A percentile compares a stretch with the other conserved stretches of the same genome.
Evolutionary conservation across 2,113 vertebrate genomes (phyloP).

Genomic region (Eleginops maclovinus): DNA sequence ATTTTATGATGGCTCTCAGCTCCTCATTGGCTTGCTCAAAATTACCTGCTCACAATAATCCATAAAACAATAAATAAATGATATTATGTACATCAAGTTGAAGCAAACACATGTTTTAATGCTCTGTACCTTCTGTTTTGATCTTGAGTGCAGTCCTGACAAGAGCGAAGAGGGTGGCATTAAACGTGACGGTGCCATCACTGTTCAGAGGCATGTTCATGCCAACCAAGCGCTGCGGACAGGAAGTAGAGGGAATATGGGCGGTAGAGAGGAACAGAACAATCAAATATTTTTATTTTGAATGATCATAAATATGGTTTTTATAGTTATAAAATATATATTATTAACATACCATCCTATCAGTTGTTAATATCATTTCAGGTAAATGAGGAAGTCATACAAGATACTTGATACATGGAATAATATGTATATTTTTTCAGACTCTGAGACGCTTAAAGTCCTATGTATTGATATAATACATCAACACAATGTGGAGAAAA

Average conservation of each 20-base stretch:
- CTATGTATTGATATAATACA: too few relatives aligned
- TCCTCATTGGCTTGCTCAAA: slow-evolving; percentile 98
- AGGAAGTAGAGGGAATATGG: slow-evolving; percentile 1
- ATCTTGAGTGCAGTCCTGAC: slow-evolving; percentile 98
- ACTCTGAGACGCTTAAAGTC: too few relatives aligned
- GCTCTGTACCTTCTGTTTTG: slow-evolving; percentile 93
- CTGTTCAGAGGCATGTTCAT: slow-evolving; percentile 99
- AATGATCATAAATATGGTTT: background rate
- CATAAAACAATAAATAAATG: background rate
- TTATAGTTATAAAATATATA: too few relatives aligned
- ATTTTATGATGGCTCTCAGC: slow-evolving; percentile 94
- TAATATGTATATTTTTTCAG: too few relatives aligned
- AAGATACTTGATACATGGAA: too few relatives aligned
- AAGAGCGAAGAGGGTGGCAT: slow-evolving; percentile 95
- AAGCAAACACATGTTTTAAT: background rate
- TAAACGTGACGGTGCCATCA: slow-evolving; percentile 97
- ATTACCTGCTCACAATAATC: slow-evolving; percentile 84
- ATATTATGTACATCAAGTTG: background rate
- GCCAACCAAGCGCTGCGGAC: slow-evolving; percentile 90
- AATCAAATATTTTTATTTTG: background rate
- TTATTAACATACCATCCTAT: too few relatives aligned
- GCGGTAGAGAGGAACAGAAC: background rate
- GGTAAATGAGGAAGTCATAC: too few relatives aligned
- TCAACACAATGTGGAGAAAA: too few relatives aligned
- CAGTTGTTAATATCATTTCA: too few relatives aligned